These are phyloP conservation scores for Anolis sagrei DNA, from an alignment of 2,113 vertebrate species.

Conservation along the genomic window DNA sequence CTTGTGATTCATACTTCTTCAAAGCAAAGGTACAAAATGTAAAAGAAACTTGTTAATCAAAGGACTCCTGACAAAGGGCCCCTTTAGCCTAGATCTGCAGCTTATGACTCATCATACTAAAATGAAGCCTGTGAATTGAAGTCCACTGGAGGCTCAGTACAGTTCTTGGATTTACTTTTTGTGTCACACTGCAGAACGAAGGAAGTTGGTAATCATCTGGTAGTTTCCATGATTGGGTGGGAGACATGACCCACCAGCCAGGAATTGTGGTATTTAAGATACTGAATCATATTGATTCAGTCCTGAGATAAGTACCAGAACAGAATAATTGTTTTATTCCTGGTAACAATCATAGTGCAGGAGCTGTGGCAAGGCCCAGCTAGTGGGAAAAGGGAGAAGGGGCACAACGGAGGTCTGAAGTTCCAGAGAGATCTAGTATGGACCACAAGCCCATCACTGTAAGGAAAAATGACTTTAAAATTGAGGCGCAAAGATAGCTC, in stretches of 20 bases:
- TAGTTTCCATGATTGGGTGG: background rate
- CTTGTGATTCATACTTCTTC: background rate
- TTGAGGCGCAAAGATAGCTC: background rate
- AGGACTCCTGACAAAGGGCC: background rate
- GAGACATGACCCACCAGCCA: background rate
- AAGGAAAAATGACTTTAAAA: background rate
- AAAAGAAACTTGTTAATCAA: slow-evolving; percentile 6
- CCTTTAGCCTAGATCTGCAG: background rate
- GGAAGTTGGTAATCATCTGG: background rate
- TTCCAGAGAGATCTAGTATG: background rate
- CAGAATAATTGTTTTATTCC: background rate
- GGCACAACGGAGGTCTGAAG: background rate
- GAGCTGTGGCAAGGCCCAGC: background rate
- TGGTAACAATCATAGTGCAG: background rate
- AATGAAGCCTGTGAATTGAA: background rate
- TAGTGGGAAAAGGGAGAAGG: background rate
- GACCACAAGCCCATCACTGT: background rate
- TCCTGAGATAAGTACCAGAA: background rate
- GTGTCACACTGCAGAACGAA: background rate
- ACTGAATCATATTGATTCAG: background rate
- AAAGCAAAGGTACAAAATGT: too few relatives aligned
- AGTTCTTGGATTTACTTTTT: background rate
- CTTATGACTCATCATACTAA: background rate
- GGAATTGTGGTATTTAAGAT: background rate
- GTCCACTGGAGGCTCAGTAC: background rate